Evolutionary conservation across 2,797 vertebrate genomes (phyloP).

Genomic region (Pelodytes ibericus): DNA sequence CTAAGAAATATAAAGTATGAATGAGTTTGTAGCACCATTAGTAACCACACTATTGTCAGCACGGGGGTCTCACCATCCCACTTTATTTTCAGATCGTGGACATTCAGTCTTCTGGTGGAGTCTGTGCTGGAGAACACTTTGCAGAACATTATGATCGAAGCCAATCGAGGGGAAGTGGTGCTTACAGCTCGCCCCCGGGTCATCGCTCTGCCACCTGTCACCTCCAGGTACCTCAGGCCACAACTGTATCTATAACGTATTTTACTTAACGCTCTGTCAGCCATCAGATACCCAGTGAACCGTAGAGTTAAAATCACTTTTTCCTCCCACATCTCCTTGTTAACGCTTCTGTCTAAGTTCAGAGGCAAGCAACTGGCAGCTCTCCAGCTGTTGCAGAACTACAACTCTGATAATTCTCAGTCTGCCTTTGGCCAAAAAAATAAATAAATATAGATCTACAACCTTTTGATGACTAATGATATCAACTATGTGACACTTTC

Average conservation of each 20-base stretch:
- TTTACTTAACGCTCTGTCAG: not conserved
- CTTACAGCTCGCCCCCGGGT: conserved; percentile 77
- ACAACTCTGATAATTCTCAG: not conserved
- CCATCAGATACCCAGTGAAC: not conserved
- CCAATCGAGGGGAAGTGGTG: conserved; percentile 83
- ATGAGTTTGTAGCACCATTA: no score
- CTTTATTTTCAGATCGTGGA: conserved; percentile 67
- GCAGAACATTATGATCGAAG: conserved; percentile 89
- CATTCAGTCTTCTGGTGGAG: conserved; percentile 74
- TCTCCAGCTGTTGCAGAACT: not conserved
- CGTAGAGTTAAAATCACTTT: not conserved
- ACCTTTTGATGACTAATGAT: no score
- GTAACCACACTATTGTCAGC: no score
- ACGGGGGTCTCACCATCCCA: conserved; percentile 13
- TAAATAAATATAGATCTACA: not conserved
- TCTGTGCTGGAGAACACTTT: conserved; percentile 82
- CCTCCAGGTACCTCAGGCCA: conserved; percentile 26
- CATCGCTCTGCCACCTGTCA: conserved; percentile 70
- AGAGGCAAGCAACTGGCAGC: not conserved
- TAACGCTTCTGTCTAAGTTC: not conserved
- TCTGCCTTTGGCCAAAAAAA: not conserved
- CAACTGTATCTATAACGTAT: not conserved
- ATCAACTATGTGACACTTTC: no score
- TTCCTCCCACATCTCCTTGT: not conserved
- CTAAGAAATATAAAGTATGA: no score